These are phyloP conservation scores for Paedocypris sp. DNA, from an alignment of 2,113 vertebrate genomes.

Conservation along the genomic window DNA sequence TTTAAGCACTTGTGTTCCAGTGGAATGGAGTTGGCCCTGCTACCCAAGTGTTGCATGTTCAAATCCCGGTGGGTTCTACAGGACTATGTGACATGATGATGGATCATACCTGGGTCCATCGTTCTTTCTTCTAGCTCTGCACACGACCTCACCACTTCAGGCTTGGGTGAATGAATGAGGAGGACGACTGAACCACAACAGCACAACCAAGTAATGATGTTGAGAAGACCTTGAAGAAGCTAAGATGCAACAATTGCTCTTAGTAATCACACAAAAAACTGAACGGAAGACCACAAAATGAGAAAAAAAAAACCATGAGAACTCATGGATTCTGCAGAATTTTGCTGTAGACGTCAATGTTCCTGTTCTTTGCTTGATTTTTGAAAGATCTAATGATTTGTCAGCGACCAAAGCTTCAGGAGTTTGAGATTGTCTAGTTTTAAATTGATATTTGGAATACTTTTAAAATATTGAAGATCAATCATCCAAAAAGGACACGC, in stretches of 20 bases:
- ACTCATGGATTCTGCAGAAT: too few relatives aligned
- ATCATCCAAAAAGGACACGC: slow-evolving; percentile 93
- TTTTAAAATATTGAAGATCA: slow-evolving; percentile 10
- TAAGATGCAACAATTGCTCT: slow-evolving; percentile 89
- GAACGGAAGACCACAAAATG: background rate
- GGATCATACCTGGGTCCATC: slow-evolving; percentile 74
- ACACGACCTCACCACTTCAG: slow-evolving; percentile 71
- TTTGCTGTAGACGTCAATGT: too few relatives aligned
- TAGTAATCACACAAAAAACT: slow-evolving; percentile 9
- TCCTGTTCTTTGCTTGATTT: too few relatives aligned
- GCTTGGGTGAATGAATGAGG: slow-evolving; percentile 86
- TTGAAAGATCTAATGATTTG: too few relatives aligned
- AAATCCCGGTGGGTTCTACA: too few relatives aligned
- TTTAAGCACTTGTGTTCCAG: too few relatives aligned
- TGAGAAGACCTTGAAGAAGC: slow-evolving; percentile 81
- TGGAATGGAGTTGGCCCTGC: too few relatives aligned
- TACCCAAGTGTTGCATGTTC: too few relatives aligned
- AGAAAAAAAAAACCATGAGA: too few relatives aligned
- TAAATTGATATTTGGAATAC: background rate
- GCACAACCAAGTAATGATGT: slow-evolving; percentile 83
- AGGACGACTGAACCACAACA: slow-evolving; percentile 85
- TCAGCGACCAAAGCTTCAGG: too few relatives aligned
- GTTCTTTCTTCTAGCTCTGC: slow-evolving; percentile 81
- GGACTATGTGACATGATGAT: background rate
- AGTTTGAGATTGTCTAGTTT: too few relatives aligned